A percentile compares a stretch with the other conserved stretches of the same genome.
phyloP scores from a whole-genome alignment of 1,140 invertebrate species.

The Argopecten irradians region DNA sequence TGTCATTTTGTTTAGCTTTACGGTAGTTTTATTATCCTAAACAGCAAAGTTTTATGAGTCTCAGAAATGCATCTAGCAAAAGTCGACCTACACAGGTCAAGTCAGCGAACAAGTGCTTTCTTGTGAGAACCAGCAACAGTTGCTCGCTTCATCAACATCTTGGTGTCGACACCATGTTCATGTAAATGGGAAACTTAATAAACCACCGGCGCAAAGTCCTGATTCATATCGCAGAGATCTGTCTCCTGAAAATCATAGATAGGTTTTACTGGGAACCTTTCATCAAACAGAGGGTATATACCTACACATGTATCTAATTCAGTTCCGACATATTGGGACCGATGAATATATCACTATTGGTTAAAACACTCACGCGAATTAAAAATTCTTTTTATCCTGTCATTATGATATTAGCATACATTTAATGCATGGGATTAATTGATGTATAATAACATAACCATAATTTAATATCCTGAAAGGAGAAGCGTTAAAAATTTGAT shows the following conservation, averaged over 20 bases:
- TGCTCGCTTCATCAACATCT: background rate
- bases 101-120: conserved; percentile 7
- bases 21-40: conserved; percentile 18
- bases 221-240: background rate
- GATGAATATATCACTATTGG: background rate
- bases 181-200: background rate
- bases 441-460: background rate
- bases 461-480: background rate
- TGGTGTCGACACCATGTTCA: background rate
- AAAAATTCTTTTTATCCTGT: background rate
- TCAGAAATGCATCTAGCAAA: background rate
- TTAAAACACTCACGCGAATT: background rate
- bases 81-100: conserved; percentile 32
- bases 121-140: background rate
- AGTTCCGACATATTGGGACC: background rate
- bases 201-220: background rate
- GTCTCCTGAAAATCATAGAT: background rate
- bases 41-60: conserved; percentile 7
- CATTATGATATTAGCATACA: background rate
- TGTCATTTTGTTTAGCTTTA: conserved; percentile 17
- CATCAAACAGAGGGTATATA: too few relatives aligned
- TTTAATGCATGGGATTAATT: background rate
- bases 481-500: background rate
- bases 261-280: background rate
- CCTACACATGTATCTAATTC: too few relatives aligned